These are phyloP conservation scores for Octopus bimaculoides DNA, from an alignment of 1,140 invertebrate genomes.

Conservation along the genomic window DNA sequence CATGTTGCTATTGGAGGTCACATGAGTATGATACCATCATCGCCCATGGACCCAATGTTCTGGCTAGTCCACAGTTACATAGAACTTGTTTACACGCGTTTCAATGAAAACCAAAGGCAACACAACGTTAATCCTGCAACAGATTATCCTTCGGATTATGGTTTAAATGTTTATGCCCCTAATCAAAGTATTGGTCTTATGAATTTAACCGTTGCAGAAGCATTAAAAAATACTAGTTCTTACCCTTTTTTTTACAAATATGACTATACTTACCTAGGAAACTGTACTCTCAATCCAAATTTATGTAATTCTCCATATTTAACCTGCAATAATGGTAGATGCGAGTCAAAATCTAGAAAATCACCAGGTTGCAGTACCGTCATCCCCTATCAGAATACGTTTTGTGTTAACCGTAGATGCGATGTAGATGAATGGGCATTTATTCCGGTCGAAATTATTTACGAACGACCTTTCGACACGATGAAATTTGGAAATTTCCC, in stretches of 20 bases:
- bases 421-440: neutral
- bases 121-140: neutral
- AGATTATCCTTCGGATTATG: neutral
- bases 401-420: neutral
- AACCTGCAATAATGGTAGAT: conserved; percentile 22
- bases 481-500: neutral
- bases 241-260: conserved; percentile 28
- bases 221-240: conserved; percentile 35
- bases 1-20: neutral
- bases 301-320: conserved; percentile 37
- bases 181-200: conserved; percentile 8
- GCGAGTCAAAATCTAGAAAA: neutral
- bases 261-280: conserved; percentile 27
- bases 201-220: conserved; percentile 29
- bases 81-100: neutral
- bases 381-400: neutral
- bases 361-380: neutral
- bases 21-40: neutral
- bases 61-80: neutral
- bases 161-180: neutral
- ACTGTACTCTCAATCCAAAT: conserved; percentile 29
- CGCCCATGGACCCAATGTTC: neutral
- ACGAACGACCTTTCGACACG: neutral
- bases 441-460: neutral
- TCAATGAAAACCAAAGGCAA: neutral